Evolutionary conservation across 2,888 invertebrate genomes (phyloP).

Genomic region (Drosophila mercatorum): DNA sequence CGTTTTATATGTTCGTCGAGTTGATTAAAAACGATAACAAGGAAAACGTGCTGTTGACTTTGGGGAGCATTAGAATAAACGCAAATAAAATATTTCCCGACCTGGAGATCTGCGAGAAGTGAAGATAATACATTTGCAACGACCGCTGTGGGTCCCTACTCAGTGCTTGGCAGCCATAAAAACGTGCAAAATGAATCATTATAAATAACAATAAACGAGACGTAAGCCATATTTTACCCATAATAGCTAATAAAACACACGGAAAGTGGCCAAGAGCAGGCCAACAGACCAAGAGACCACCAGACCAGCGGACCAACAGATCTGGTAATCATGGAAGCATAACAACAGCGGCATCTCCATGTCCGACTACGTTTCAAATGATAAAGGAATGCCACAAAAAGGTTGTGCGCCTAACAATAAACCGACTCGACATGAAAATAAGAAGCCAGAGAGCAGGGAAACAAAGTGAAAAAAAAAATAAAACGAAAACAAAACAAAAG

Average conservation of each 20-base stretch:
- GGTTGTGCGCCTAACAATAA: conserved; percentile 51
- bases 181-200: conserved; percentile 77
- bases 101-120: conserved; percentile 14
- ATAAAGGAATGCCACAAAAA: conserved; percentile 64
- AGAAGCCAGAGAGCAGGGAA: conserved; percentile 24
- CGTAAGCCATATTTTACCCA: conserved; percentile 73
- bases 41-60: conserved; percentile 18
- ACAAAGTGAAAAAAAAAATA: conserved; percentile 10
- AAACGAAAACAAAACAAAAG: conserved; percentile 4
- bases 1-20: neutral
- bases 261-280: conserved; percentile 50
- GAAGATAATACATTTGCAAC: conserved; percentile 31
- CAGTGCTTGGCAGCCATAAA: conserved; percentile 68
- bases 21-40: conserved; percentile 9
- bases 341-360: conserved; percentile 62
- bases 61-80: conserved; percentile 18
- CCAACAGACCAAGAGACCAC: conserved; percentile 6
- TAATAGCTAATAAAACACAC: conserved; percentile 79
- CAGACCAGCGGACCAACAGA: conserved; percentile 15
- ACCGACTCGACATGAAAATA: conserved; percentile 32
- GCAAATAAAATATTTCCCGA: conserved; percentile 25
- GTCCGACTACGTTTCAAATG: conserved; percentile 71
- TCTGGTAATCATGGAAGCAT: conserved; percentile 71
- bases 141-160: conserved; percentile 38
- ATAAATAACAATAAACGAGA: conserved; percentile 77